A percentile compares a stretch with the other conserved stretches of the same genome.
phyloP scores from a whole-genome alignment of 2,113 vertebrate species.

The Psittacula cyanocephala region DNA sequence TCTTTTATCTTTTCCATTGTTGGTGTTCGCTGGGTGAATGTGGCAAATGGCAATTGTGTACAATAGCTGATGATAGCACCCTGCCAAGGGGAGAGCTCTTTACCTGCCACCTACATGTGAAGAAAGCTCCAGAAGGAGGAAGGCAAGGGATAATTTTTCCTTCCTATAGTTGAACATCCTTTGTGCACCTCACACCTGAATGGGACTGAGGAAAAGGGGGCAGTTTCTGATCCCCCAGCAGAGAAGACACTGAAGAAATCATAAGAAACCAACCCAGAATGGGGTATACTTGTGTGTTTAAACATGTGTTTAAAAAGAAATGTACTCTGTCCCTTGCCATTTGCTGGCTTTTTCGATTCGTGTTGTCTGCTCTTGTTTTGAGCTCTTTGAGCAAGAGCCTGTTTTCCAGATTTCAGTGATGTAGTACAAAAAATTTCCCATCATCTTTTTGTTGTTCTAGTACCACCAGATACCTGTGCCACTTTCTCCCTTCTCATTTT shows the following conservation, averaged over 20 bases:
- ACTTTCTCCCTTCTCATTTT: neutral
- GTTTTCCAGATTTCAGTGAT: neutral
- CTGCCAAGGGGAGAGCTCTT: neutral
- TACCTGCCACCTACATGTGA: neutral
- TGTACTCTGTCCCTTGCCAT: neutral
- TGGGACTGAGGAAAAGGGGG: neutral
- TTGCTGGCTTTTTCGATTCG: neutral
- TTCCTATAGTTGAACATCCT: neutral
- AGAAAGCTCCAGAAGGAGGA: neutral
- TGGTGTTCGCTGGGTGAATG: neutral
- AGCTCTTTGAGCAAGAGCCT: neutral
- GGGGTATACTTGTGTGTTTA: neutral
- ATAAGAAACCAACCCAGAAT: neutral
- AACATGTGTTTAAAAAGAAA: neutral
- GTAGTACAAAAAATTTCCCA: neutral
- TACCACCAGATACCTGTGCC: neutral
- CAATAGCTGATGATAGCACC: neutral
- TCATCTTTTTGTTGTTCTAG: neutral
- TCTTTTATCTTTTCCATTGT: neutral
- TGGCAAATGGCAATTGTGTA: neutral
- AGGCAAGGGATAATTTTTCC: neutral
- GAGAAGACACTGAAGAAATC: neutral
- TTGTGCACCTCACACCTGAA: fast-evolving
- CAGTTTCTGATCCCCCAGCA: neutral
- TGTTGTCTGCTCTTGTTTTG: neutral